These are phyloP conservation scores for Ophraella communa DNA, from an alignment of 2,888 invertebrate genomes.

Conservation along the genomic window DNA sequence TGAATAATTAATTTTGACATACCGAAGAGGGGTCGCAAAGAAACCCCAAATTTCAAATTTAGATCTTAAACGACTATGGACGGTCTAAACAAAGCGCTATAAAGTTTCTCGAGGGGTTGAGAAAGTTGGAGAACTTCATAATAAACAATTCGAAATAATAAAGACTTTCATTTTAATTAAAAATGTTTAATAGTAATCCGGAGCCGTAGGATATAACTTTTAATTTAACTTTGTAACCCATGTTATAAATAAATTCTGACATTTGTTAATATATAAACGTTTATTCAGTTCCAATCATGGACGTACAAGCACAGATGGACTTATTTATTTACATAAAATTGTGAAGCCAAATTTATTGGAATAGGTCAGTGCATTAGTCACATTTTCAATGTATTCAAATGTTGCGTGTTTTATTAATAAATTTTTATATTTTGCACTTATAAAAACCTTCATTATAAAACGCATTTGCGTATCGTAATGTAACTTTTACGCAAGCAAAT, in stretches of 20 bases:
- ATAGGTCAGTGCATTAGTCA: too few species aligned
- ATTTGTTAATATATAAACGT: not conserved
- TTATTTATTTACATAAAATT: too few species aligned
- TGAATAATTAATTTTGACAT: constrained; percentile 15
- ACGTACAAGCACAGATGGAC: too few species aligned
- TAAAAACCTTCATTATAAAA: too few species aligned
- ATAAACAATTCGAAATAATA: constrained; percentile 3
- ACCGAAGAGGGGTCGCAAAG: not conserved
- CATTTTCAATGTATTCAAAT: too few species aligned
- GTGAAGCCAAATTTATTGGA: too few species aligned
- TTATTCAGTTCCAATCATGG: too few species aligned
- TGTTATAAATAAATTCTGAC: not conserved
- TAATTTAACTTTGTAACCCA: not conserved
- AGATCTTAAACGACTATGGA: constrained; percentile 4
- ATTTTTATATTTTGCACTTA: too few species aligned
- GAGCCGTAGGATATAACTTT: not conserved
- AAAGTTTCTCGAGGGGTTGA: not conserved
- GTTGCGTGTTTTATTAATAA: too few species aligned
- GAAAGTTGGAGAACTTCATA: not conserved
- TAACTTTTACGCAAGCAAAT: too few species aligned
- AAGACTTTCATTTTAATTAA: constrained; percentile 5
- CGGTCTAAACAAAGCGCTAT: constrained; percentile 14
- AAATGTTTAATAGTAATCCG: not conserved
- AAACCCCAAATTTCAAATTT: constrained; percentile 18
- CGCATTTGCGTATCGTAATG: too few species aligned